Base-by-base conservation (phyloP, 1,140 invertebrate species). In the Calliphora vicina region DNA sequence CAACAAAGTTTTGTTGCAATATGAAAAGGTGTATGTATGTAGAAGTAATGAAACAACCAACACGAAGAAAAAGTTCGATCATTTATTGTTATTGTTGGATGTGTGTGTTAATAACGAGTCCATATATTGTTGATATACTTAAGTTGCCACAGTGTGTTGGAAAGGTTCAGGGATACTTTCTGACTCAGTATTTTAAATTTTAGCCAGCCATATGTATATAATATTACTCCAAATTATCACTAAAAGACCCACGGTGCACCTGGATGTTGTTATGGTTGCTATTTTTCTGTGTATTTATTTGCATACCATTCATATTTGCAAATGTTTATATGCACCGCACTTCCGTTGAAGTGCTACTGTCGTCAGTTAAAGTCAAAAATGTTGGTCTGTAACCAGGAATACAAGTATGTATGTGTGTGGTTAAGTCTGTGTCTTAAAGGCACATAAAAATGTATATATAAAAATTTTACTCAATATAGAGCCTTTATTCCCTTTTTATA, bases 281-380 rank as follows among this genome's bases (percentile, higher is more conserved):
- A 35, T 15, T 17, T 1, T 61, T 23, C n/a, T 9, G 45, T 23
- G 1, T 67, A 5, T 67, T 67, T n/a, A 17, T 57, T 15, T 20
- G 0, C 61, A 20, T 67, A 61, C 6, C 9, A 67, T 67, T 67
- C 61, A 67, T 67, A 67, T 67, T 67, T 67, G 61, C 23, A 67
- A 67, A 13, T 23, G 8, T 67, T 67, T 67, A 67, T 23, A 67
- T 67, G 61, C 20, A 67, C n/a, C 61, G 61, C 61, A 67, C 61
- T 67, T 67, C 61, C 61, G 61, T 23, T 67, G 61, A 67, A 67
- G 61, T 67, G 61, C 61, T 67, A 67, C 61, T 67, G 61, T 67
- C 61, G 61, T 67, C 61, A 67, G 61, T 67, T 67, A 23, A 23
- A 67, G 23, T 23, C 61, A 67, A 67, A 67, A 67, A 67, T 67